A percentile compares a stretch with the other conserved stretches of the same genome.
phyloP scores from a whole-genome alignment of 1,140 invertebrate species.

The Papilio polyxenes region DNA sequence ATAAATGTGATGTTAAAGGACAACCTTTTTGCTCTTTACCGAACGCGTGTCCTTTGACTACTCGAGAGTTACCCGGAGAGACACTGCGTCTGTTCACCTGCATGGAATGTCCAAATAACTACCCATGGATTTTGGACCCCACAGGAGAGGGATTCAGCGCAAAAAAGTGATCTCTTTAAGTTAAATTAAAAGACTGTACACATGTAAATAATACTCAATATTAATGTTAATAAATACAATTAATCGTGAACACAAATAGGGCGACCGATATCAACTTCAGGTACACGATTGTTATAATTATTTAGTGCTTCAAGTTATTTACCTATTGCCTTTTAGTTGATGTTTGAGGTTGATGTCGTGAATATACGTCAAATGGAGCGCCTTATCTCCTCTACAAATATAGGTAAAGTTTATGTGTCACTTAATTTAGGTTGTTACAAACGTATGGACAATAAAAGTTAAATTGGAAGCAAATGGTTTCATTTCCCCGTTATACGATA shows the following conservation, averaged over 20 bases:
- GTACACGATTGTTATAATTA: slow-evolving; percentile 37
- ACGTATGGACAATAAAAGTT: slow-evolving; percentile 57
- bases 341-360: slow-evolving; percentile 46
- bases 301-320: slow-evolving; percentile 38
- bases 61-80: slow-evolving; percentile 94
- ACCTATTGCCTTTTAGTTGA: slow-evolving; percentile 45
- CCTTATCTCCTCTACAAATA: slow-evolving; percentile 50
- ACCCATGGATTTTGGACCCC: slow-evolving; percentile 96
- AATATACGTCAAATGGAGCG: slow-evolving; percentile 17
- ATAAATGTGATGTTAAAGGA: slow-evolving; percentile 96
- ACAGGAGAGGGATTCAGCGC: slow-evolving; percentile 95
- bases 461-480: slow-evolving; percentile 40
- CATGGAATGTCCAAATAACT: slow-evolving; percentile 97
- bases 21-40: slow-evolving; percentile 95
- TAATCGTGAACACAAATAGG: slow-evolving; percentile 57
- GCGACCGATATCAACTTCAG: slow-evolving; percentile 50
- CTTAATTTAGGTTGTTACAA: slow-evolving; percentile 69
- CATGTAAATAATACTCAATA: slow-evolving; percentile 81
- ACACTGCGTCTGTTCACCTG: slow-evolving; percentile 96
- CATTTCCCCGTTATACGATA: not conserved
- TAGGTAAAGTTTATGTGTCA: slow-evolving; percentile 60
- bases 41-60: slow-evolving; percentile 94
- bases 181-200: slow-evolving; percentile 79
- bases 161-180: slow-evolving; percentile 84
- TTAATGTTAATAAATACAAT: slow-evolving; percentile 72